Evolutionary conservation across 2,797 vertebrate species (phyloP).

Genomic region (Sus cebifrons): DNA sequence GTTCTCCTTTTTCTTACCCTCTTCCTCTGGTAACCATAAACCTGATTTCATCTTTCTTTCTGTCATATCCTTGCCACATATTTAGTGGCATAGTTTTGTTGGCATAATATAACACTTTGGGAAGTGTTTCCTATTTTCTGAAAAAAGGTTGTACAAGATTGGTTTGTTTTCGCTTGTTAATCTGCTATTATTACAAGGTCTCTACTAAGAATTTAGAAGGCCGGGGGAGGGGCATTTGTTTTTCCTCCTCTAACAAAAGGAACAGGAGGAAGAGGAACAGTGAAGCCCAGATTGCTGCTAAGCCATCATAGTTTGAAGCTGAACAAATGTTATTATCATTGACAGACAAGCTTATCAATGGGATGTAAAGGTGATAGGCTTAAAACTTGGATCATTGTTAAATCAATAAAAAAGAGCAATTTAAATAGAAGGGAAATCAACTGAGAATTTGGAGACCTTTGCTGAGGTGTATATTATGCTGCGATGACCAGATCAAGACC

Average conservation of each 20-base stretch:
- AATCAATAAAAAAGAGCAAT: background rate
- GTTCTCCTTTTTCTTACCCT: background rate
- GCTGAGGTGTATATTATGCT: background rate
- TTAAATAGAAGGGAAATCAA: background rate
- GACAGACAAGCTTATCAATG: background rate
- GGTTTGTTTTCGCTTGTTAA: background rate
- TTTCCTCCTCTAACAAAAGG: background rate
- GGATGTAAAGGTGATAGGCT: background rate
- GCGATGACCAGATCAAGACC: background rate
- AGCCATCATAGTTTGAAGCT: background rate
- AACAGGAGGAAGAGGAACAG: background rate
- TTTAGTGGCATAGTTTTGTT: background rate
- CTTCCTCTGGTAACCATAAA: background rate
- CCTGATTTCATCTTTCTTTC: background rate
- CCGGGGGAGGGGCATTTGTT: background rate
- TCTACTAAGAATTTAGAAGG: background rate
- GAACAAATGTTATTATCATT: background rate
- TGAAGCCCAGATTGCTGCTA: background rate
- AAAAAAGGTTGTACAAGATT: background rate
- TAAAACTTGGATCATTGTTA: background rate
- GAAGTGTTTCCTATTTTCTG: background rate
- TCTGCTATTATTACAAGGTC: background rate
- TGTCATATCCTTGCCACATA: background rate
- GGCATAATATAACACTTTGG: background rate
- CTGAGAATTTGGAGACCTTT: background rate